Percentiles rank a stretch among this genome's conserved stretches.
phyloP scores from a whole-genome alignment of 2,888 invertebrate species.

The Pardosa pseudoannulata region DNA sequence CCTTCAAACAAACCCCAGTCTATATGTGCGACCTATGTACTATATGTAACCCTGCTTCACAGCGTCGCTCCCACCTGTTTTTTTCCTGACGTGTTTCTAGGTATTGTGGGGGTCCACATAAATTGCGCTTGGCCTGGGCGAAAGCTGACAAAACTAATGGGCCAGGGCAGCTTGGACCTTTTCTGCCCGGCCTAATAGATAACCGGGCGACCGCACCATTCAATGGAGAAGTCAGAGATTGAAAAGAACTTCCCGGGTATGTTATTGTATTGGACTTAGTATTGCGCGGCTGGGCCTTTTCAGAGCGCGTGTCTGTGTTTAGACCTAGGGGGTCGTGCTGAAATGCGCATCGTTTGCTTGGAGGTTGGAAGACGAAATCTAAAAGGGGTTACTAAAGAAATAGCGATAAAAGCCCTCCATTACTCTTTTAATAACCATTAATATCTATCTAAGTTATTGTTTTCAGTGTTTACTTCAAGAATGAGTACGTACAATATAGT shows the following conservation, averaged over 20 bases:
- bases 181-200: constrained; percentile 68
- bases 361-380: too few relatives aligned
- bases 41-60: neutral
- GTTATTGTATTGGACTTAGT: constrained; percentile 33
- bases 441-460: too few relatives aligned
- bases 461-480: too few relatives aligned
- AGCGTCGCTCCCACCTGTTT: constrained; percentile 54
- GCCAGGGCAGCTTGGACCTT: constrained; percentile 51
- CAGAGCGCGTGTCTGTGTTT: constrained; percentile 51
- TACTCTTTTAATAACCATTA: too few relatives aligned
- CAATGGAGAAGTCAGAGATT: constrained; percentile 27
- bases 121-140: constrained; percentile 55
- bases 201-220: constrained; percentile 29
- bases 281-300: constrained; percentile 26
- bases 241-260: constrained; percentile 14
- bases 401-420: too few relatives aligned
- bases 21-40: neutral
- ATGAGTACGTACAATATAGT: too few relatives aligned
- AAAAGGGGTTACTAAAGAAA: too few relatives aligned
- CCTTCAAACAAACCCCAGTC: constrained; percentile 44
- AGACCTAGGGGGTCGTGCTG: neutral
- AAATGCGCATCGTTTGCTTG: neutral
- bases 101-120: constrained; percentile 47
- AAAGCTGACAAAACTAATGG: constrained; percentile 71
- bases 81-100: constrained; percentile 22